Evolutionary conservation across 2,888 invertebrate species (phyloP).

Genomic region (Agrotis puta): DNA sequence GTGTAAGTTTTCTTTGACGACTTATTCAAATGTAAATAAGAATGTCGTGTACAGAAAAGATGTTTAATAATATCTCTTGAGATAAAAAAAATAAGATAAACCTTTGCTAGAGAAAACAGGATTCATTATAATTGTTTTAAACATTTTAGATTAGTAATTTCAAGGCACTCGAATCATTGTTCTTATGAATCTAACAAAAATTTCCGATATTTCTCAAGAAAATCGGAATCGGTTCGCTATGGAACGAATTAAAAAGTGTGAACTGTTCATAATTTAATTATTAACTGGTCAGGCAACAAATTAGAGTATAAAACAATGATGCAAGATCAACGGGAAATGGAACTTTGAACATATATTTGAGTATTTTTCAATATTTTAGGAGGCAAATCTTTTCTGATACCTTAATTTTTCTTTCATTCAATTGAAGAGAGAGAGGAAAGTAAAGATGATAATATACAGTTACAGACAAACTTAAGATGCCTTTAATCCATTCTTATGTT

Average conservation of each 20-base stretch:
- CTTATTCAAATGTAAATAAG: neutral
- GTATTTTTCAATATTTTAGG: conserved; percentile 4
- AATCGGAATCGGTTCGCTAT: conserved; percentile 2
- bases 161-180: neutral
- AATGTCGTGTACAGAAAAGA: neutral
- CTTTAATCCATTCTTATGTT: too few species aligned
- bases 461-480: too few species aligned
- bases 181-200: neutral
- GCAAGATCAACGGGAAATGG: conserved; percentile 15
- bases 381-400: neutral
- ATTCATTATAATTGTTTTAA: neutral
- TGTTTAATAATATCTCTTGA: too few species aligned
- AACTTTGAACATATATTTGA: conserved; percentile 5
- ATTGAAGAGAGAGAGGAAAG: neutral
- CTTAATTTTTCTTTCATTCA: neutral
- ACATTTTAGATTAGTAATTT: neutral
- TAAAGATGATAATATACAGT: too few species aligned
- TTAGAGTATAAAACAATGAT: conserved; percentile 13
- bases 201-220: conserved; percentile 27
- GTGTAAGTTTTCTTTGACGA: neutral
- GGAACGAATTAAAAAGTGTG: conserved; percentile 21
- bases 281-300: conserved; percentile 30
- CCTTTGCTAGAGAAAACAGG: too few species aligned
- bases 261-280: conserved; percentile 28
- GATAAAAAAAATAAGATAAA: too few species aligned